Percentiles rank a stretch among this genome's conserved stretches.
These are phyloP conservation scores for Oryzias celebensis DNA, from an alignment of 2,113 vertebrate species.

Conservation along the genomic window DNA sequence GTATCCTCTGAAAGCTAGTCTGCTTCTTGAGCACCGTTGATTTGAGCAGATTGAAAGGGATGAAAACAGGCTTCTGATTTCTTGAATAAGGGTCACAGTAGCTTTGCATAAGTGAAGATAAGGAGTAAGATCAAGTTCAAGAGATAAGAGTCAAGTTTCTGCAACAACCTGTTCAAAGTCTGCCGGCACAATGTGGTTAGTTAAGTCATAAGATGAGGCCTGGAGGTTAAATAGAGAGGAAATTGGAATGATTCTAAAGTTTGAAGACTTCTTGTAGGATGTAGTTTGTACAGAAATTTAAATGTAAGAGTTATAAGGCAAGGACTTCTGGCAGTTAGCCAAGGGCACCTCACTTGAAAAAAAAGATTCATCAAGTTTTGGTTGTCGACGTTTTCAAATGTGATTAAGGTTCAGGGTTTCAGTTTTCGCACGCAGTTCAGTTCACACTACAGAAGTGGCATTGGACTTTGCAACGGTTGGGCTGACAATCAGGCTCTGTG, in stretches of 20 bases:
- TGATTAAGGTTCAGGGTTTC: constrained; percentile 10
- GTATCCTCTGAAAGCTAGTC: constrained; percentile 7
- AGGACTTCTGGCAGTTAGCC: constrained; percentile 7
- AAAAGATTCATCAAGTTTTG: too few relatives aligned
- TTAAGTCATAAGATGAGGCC: not conserved
- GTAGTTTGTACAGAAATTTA: constrained; percentile 1
- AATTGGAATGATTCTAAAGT: constrained; percentile 23
- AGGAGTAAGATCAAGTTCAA: constrained; percentile 7
- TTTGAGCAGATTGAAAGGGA: constrained; percentile 5
- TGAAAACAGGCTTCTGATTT: constrained; percentile 22
- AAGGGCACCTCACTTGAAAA: not conserved
- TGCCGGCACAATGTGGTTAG: not conserved
- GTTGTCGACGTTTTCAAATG: constrained; percentile 13
- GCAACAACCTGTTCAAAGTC: constrained; percentile 5
- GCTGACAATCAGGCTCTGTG: constrained; percentile 83
- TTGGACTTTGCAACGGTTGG: constrained; percentile 78
- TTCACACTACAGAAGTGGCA: constrained; percentile 91
- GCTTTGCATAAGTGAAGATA: not conserved
- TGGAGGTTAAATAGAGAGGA: constrained; percentile 5
- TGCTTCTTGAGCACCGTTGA: constrained; percentile 45
- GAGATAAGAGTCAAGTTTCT: not conserved
- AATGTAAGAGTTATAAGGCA: constrained; percentile 1
- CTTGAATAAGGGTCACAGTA: not conserved
- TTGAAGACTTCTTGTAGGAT: too few relatives aligned
- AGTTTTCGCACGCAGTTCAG: constrained; percentile 6